Percentiles rank a stretch among this genome's conserved stretches.
Evolutionary conservation across 2,113 vertebrate species (phyloP).

Genomic region (Psophia crepitans): DNA sequence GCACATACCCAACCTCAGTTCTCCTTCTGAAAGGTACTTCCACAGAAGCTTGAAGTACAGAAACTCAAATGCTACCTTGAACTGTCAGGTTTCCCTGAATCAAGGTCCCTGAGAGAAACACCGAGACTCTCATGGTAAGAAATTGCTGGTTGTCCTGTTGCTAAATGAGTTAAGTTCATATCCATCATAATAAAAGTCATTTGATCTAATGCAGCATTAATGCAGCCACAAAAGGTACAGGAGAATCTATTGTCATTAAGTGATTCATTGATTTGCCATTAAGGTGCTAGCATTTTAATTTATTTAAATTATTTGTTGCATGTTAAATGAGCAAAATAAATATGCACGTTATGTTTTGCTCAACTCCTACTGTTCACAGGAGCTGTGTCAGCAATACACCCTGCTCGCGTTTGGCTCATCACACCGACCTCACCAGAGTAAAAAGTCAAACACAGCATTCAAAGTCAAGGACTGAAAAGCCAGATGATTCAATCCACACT

Average conservation of each 20-base stretch:
- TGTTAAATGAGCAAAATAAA: constrained; percentile 47
- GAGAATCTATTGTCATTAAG: constrained; percentile 10
- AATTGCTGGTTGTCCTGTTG: neutral
- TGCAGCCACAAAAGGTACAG: constrained; percentile 35
- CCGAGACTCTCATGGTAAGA: neutral
- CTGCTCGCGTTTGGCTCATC: neutral
- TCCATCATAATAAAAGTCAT: constrained; percentile 43
- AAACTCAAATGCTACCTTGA: neutral
- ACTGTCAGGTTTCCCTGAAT: neutral
- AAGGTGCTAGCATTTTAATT: constrained; percentile 43
- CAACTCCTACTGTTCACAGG: neutral
- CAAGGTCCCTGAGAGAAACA: neutral
- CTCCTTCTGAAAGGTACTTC: neutral
- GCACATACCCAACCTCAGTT: neutral
- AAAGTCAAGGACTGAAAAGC: constrained; percentile 20
- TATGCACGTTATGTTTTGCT: neutral
- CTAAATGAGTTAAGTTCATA: constrained; percentile 8
- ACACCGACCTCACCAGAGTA: neutral
- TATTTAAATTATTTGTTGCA: constrained; percentile 52
- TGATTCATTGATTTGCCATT: constrained; percentile 57
- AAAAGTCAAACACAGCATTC: neutral
- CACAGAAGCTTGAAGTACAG: neutral
- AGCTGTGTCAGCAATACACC: neutral
- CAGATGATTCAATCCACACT: neutral
- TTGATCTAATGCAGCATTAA: constrained; percentile 43